Evolutionary conservation across 2,888 invertebrate genomes (phyloP), one percentile per base, ranked within the genome.

Genomic region (Gari tellinella): DNA sequence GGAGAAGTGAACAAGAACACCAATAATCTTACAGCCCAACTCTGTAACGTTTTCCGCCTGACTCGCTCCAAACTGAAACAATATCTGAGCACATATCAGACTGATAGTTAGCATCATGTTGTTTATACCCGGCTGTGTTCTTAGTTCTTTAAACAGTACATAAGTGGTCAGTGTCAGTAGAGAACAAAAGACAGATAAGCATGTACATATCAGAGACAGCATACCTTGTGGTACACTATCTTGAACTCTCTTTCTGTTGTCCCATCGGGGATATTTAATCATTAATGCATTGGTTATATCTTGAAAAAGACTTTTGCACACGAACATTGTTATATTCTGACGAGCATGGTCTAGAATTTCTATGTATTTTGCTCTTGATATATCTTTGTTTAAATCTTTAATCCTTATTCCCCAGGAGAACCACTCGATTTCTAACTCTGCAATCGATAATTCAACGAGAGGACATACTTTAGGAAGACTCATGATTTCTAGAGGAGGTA

Each of bases 41-140:
- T 46, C 46, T 4, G 23, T 31, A 7, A 26, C 46, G n/a, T 25
- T 5, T 5, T 43, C 26, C 2, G 25, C 43, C 21, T 17, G 31
- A 3, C 8, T 10, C 14, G 41, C 15, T 25, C 64, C 72, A 40
- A 76, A 76, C 51, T 64, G 68, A 17, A 72, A 68, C 46, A 76
- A 52, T 1, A 48, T n/a, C 40, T 76, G 72, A 8, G 76, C 76
- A 14, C 48, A 19, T 5, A 72, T 65, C 8, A 76, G 55, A 40
- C 51, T 49, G 1, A 56, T 31, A 12, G 45, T 38, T 1, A 76
- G 46, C 0, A 52, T 45, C 58, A 76, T 76, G 41, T 68, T 76
- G 43, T 76, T 72, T 17, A 72, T 58, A 0, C 76, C 76, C 1
- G 76, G 72, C 51, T 76, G 76, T 17, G 76, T 68, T n/a, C 68